Evolutionary conservation across 2,888 invertebrate genomes (phyloP).

Genomic region (Morpho deidamia): DNA sequence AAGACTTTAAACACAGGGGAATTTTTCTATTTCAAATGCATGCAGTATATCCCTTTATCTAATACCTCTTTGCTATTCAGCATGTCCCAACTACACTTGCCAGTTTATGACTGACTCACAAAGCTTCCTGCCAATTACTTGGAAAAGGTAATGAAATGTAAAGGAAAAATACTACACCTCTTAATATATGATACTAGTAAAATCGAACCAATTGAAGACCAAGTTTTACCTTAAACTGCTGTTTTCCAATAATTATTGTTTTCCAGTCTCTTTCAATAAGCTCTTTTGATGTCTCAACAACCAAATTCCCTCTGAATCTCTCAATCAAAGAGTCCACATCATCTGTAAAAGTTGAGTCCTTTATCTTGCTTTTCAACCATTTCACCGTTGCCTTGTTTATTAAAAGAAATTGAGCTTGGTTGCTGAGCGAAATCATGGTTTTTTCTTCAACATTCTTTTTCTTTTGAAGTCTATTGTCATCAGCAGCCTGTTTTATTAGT

Average conservation of each 20-base stretch:
- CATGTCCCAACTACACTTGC: no score
- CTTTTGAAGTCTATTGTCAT: constrained; percentile 49
- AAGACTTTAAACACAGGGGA: no score
- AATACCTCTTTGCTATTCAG: no score
- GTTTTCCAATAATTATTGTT: constrained; percentile 80
- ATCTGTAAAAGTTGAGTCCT: constrained; percentile 69
- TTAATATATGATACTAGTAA: no score
- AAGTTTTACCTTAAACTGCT: constrained; percentile 79
- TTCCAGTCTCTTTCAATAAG: constrained; percentile 88
- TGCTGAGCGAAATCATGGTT: constrained; percentile 80
- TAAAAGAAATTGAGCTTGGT: constrained; percentile 92
- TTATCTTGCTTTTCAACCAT: constrained; percentile 81
- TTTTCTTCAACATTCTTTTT: constrained; percentile 42
- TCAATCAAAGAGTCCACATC: constrained; percentile 80
- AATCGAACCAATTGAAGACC: no score
- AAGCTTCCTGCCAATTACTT: no score
- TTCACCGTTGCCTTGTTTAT: constrained; percentile 87
- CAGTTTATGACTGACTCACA: no score
- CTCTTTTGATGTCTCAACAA: constrained; percentile 84
- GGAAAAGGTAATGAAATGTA: no score
- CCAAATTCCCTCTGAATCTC: constrained; percentile 94
- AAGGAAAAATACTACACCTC: no score
- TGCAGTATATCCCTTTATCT: no score
- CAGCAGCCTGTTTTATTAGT: constrained; percentile 80
- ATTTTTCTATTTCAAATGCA: no score